Percentiles rank a stretch among this genome's conserved stretches.
These are phyloP conservation scores for Salpingus planirostris DNA, from an alignment of 2,888 invertebrate species.

Conservation along the genomic window DNA sequence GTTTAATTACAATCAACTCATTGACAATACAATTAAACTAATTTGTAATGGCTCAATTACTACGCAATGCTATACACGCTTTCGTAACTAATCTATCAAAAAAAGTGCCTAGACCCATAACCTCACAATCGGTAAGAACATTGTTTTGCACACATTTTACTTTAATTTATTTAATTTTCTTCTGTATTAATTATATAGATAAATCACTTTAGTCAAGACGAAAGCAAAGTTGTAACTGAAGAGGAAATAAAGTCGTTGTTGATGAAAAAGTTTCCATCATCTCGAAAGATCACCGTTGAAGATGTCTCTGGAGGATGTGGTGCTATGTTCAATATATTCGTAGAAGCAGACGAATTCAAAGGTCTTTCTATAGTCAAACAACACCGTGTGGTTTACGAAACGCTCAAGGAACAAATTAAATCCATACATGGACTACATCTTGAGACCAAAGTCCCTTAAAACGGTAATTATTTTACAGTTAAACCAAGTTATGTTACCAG, in stretches of 20 bases:
- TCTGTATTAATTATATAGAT: no score
- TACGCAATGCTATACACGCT: no score
- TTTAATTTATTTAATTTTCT: no score
- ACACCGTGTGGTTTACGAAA: constrained; percentile 63
- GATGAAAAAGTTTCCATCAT: constrained; percentile 46
- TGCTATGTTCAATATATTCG: constrained; percentile 67
- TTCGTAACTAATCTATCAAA: no score
- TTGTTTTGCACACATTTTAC: no score
- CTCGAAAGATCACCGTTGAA: constrained; percentile 57
- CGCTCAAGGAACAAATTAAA: constrained; percentile 67
- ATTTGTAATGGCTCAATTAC: no score
- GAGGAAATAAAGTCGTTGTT: constrained; percentile 41
- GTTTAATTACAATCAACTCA: no score
- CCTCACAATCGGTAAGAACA: no score
- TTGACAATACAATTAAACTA: no score
- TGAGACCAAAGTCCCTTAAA: constrained; percentile 47
- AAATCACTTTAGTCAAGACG: no score
- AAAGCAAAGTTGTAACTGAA: constrained; percentile 16
- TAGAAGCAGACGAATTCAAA: constrained; percentile 61
- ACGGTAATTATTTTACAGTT: background rate
- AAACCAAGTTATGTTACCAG: no score
- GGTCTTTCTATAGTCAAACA: constrained; percentile 64
- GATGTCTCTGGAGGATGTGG: constrained; percentile 77
- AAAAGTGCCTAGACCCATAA: no score
- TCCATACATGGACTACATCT: constrained; percentile 78